Evolutionary conservation across 1,140 invertebrate genomes (phyloP), one percentile per base, ranked within the genome.

Genomic region (Aethina tumida): DNA sequence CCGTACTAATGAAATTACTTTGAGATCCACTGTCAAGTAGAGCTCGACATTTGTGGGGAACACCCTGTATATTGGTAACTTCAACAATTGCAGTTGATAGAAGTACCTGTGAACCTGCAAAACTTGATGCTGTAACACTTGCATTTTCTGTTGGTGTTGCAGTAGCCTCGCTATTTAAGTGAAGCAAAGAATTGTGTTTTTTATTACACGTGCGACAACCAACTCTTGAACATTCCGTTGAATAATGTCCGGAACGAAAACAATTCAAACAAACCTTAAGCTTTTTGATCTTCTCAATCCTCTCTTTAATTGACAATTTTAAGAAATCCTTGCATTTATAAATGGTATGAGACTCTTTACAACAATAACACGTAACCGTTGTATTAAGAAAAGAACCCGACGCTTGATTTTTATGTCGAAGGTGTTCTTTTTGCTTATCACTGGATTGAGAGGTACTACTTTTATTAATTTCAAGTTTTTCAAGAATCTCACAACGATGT

Each of bases 261-360:
- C 29, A 39, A 15, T 39, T 39, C 2, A 24, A 24, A 32, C 37
- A 39, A 12, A 39, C 12, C 15, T 33, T 39, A 9, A 26, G 14
- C 24, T 30, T 39, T 32, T 33, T 39, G 10, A 30, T 20, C 18
- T 39, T 30, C 9, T 6, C 14, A 9, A 14, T 32, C 10, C 36
- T 3, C 16, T 21, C n/a, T 10, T 21, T 24, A 26, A 28, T 17
- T 12, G 37, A 22, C 14, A 41, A 16, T 17, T 27, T 24, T 28
- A 20, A 12, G 17, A 46, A 34, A n/a, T 33, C 15, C 15, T 28
- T 13, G 12, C 44, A 46, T 5, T 36, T 22, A 27, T 41, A 28
- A 21, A 41, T 36, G 5, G n/a, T 15, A 28, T 46, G 44, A 6
- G n/a, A 8, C 20, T 30, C 36, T n/a, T 38, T 36, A 20, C 39